Percentiles rank a stretch among this genome's conserved stretches.
phyloP scores from a whole-genome alignment of 2,888 invertebrate species.

The Nymphalis urticae region DNA sequence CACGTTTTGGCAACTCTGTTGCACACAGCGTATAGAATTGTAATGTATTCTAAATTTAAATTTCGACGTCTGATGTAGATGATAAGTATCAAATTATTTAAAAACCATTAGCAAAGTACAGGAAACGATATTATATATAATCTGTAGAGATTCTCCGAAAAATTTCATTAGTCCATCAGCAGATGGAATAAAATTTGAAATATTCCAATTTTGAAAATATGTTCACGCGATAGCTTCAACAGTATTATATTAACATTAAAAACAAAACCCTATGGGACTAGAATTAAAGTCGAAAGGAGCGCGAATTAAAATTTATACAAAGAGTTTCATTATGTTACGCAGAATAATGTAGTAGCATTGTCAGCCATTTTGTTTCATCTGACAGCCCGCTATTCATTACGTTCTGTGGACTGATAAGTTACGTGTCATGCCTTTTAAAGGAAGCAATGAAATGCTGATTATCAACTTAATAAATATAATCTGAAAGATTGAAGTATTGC shows the following conservation, averaged over 20 bases:
- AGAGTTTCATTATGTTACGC: constrained; percentile 22
- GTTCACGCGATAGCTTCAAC: constrained; percentile 20
- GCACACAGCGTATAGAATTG: constrained; percentile 24
- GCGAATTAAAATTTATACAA: background rate
- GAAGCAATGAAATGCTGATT: constrained; percentile 30
- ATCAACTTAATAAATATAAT: constrained; percentile 22
- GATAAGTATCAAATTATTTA: background rate
- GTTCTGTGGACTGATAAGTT: constrained; percentile 33
- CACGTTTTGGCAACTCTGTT: constrained; percentile 31
- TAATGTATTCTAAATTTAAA: constrained; percentile 30
- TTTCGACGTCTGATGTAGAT: constrained; percentile 9
- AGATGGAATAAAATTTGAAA: constrained; percentile 12
- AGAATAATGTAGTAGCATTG: constrained; percentile 32
- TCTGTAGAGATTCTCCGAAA: background rate
- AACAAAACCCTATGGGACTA: background rate
- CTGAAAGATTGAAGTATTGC: constrained; percentile 8
- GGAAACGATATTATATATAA: background rate
- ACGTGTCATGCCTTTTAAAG: constrained; percentile 32
- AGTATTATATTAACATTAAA: background rate
- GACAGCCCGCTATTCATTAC: constrained; percentile 35
- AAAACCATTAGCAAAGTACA: background rate
- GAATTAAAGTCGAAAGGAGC: background rate
- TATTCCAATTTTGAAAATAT: constrained; percentile 26
- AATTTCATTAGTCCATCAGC: background rate
- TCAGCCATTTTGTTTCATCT: constrained; percentile 34